These are phyloP conservation scores for Rhaphigaster nebulosa DNA, from an alignment of 2,888 invertebrate species.

Conservation along the genomic window DNA sequence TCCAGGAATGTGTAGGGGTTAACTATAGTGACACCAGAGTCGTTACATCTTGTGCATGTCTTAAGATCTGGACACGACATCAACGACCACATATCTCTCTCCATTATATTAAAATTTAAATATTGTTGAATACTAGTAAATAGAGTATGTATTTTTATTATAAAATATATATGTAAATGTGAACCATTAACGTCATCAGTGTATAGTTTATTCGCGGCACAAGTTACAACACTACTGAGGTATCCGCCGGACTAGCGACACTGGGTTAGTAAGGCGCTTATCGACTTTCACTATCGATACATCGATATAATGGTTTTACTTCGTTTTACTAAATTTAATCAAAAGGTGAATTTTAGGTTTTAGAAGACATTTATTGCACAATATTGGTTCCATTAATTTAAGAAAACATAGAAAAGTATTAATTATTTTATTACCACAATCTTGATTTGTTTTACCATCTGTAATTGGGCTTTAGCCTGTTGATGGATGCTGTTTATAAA, in stretches of 20 bases:
- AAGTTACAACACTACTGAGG: neutral
- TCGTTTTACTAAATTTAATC: neutral
- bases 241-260: neutral
- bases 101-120: neutral
- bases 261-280: neutral
- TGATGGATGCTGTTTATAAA: too few relatives aligned
- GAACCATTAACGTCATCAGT: neutral
- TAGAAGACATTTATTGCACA: too few relatives aligned
- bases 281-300: neutral
- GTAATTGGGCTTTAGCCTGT: too few relatives aligned
- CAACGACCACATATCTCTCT: neutral
- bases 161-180: neutral
- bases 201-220: neutral
- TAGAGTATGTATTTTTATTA: neutral
- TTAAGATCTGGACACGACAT: slow-evolving; percentile 1
- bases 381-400: too few relatives aligned
- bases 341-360: neutral
- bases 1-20: slow-evolving; percentile 43
- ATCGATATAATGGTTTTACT: neutral
- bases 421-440: too few relatives aligned
- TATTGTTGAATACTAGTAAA: neutral
- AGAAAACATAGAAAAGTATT: too few relatives aligned
- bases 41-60: neutral
- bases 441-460: too few relatives aligned
- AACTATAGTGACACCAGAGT: slow-evolving; percentile 30